Base-by-base conservation (phyloP, 2,113 vertebrate species). In the Crypturellus undulatus region DNA sequence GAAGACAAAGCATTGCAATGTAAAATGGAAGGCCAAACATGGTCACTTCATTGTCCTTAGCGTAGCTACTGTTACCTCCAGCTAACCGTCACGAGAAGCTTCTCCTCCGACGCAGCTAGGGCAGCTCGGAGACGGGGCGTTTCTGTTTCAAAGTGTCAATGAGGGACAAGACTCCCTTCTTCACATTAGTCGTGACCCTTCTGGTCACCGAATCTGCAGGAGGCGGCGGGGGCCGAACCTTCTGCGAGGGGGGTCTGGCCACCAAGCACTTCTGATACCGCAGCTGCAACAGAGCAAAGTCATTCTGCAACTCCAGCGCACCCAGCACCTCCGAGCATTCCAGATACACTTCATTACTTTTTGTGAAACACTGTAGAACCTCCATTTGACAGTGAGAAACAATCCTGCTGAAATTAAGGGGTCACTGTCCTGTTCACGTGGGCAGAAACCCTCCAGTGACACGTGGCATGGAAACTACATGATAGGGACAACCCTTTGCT, bases 121-220 rank as follows among this genome's bases (percentile, higher is more conserved):
- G 99, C 65, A 98, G 98, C 95, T 99, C 99, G 0, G 99, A 95
- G 65, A 99, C 97, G 0, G 98, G 99, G 77, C 99, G 99, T 97
- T 99, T 99, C 98, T 99, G 97, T 99, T 99, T 99, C 98, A 99
- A 99, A 99, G 99, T 99, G 99, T 99, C 99, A 99, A 99, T 99
- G 97, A 99, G 99, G 79, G 99, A 99, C 94, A 99, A 97, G 90
- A 99, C 99, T 36, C 99, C 98, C 8, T 99, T 98, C 94, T 99
- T 99, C 40, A 99, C 99, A 3, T 99, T 99, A 78, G 98, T 99
- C 34, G 98, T 99, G 93, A 99, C 99, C 81, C 99, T 98, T 30
- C 99, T 98, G 30, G 99, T 99, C 97, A 99, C 97, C 0, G 99
- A 99, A 97, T 99, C 99, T 22, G 98, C 96, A 12, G 99, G 98